Conservation (phyloP, 2,113 vertebrate species). For the Phrynocephalus versicolor region DNA sequence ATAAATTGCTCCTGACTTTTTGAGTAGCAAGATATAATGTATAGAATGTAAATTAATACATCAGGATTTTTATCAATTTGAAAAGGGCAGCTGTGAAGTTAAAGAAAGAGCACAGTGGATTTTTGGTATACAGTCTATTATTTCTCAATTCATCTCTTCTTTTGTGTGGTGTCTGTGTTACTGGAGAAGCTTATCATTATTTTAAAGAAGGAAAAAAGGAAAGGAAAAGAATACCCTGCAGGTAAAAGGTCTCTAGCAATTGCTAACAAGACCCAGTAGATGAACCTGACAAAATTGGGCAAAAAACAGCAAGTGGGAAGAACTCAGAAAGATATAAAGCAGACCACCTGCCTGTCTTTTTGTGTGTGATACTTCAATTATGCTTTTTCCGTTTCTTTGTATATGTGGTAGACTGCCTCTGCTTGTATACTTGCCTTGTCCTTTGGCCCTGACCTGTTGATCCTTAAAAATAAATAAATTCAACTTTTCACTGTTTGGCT, state of each 20-base stretch:
- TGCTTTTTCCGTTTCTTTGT: neutral
- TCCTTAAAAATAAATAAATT: neutral
- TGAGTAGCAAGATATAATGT: neutral
- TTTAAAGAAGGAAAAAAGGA: neutral
- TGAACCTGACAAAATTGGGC: constrained; percentile 9
- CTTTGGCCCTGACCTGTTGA: constrained; percentile 11
- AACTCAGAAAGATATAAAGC: constrained; percentile 10
- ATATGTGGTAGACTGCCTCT: neutral
- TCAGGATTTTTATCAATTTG: constrained; percentile 1
- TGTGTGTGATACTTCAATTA: neutral
- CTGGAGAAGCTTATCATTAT: constrained; percentile 5
- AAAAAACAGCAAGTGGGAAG: constrained; percentile 20
- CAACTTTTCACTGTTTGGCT: neutral
- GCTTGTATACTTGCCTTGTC: neutral
- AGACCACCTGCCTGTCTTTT: neutral
- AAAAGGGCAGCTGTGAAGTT: neutral
- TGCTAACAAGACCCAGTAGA: constrained; percentile 7
- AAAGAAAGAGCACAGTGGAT: constrained; percentile 9
- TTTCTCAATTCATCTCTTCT: constrained; percentile 11
- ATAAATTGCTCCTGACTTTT: constrained; percentile 2
- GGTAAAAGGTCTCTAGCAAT: constrained; percentile 20
- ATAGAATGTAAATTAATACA: constrained; percentile 6
- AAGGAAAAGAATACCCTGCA: neutral
- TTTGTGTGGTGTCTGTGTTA: constrained; percentile 2
- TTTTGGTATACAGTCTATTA: neutral